Base-by-base conservation (phyloP, 2,113 vertebrate species). In the Amblyopsis rosae region DNA sequence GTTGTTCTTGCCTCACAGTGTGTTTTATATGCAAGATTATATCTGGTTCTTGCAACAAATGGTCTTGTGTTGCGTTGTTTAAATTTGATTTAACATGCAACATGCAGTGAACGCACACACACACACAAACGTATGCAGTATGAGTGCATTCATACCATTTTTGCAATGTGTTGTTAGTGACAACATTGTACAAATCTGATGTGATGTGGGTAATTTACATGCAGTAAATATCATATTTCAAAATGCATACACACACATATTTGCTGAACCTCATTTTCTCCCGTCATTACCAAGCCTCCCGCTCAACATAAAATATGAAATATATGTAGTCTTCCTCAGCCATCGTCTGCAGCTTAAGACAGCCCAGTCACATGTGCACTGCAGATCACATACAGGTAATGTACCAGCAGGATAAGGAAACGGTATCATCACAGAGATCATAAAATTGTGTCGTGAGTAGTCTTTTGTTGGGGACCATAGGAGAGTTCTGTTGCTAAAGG, bases 401-500 rank as follows among this genome's bases (percentile, higher is more conserved):
- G 84, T 76, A 76, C 58, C 7, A 77, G 80, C 66, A 72, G 70
- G 69, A 80, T 71, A 76, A 71, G 73, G 77, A 89, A 89, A 84
- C 84, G 70, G 87, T 90, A 88, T 88, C 88, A 87, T 91, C 82
- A 86, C 87, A 83, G 83, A 86, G 84, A 89, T 85, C 83, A 83
- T 90, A 85, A 92, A 92, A 92, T 90, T 87, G 88, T 90, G 89
- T 89, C 88, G 87, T 90, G 89, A 89, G 87, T 84, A 85, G 84
- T 86, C 89, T 88, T 91, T 91, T 92, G 89, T 92, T 81, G 81
- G 53, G 73, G 76, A 82, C 83, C 86, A 82, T 87, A 88, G 85
- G 82, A 91, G 88, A 88, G 83, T 90, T 89, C 87, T 88, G 85
- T 83, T 74, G 86, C 88, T 90, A 88, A 90, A 91, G 88, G 88